A percentile compares a stretch with the other conserved stretches of the same genome.
These are phyloP conservation scores for Agonum fuliginosum DNA, from an alignment of 2,888 invertebrate genomes.

Conservation along the genomic window DNA sequence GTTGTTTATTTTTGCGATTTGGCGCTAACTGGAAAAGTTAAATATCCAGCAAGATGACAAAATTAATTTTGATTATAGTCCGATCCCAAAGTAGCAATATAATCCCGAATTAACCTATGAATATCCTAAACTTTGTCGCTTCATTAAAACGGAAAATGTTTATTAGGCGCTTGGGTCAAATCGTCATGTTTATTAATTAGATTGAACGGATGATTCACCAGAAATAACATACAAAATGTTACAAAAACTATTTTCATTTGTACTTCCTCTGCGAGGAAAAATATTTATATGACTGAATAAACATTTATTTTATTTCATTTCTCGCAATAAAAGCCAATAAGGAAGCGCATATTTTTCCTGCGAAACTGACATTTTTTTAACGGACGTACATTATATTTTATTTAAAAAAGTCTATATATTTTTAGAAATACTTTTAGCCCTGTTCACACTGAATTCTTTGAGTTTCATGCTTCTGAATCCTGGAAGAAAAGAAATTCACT, in stretches of 20 bases:
- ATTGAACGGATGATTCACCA: neutral
- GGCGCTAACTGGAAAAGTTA: conserved; percentile 23
- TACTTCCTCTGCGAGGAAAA: neutral
- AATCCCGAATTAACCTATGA: conserved; percentile 33
- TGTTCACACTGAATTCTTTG: too few species aligned
- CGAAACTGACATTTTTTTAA: too few species aligned
- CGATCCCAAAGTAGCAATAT: conserved; percentile 31
- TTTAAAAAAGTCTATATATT: too few species aligned
- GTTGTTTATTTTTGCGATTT: neutral
- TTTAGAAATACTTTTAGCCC: too few species aligned
- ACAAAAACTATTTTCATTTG: neutral
- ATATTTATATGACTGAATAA: neutral
- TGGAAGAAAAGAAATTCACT: too few species aligned
- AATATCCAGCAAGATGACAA: neutral
- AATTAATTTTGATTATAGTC: conserved; percentile 31
- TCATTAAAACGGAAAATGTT: conserved; percentile 42
- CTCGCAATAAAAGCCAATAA: neutral
- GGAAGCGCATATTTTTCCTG: neutral
- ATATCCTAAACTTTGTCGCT: conserved; percentile 33
- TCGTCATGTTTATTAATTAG: conserved; percentile 20
- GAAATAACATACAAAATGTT: neutral
- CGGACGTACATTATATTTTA: too few species aligned
- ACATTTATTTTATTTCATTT: neutral
- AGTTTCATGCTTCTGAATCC: too few species aligned
- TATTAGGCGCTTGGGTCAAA: conserved; percentile 14